phyloP scores from a whole-genome alignment of 2,113 vertebrate species.

The Arizona elegans region DNA sequence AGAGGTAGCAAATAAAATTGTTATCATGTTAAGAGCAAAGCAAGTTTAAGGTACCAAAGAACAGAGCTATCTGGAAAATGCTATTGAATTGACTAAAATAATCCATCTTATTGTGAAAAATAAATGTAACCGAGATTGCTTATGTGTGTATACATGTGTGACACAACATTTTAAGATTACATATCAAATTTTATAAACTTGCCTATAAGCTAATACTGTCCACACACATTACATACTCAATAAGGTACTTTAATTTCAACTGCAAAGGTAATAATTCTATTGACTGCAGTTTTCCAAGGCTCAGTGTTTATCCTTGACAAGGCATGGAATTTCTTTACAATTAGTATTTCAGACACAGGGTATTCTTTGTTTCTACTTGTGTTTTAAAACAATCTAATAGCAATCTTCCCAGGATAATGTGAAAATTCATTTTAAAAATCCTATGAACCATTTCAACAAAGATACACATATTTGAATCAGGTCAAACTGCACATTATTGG shows the following conservation, averaged over 20 bases:
- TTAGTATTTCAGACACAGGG: constrained; percentile 60
- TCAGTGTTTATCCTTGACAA: constrained; percentile 52
- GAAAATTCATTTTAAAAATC: constrained; percentile 63
- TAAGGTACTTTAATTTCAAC: constrained; percentile 44
- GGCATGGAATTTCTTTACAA: constrained; percentile 48
- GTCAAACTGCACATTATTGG: constrained; percentile 68
- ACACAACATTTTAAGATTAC: constrained; percentile 63
- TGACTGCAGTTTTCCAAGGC: constrained; percentile 68
- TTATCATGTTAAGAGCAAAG: constrained; percentile 43
- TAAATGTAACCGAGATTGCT: constrained; percentile 52
- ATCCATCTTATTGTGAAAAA: constrained; percentile 32
- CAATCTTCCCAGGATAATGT: constrained; percentile 60
- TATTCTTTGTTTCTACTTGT: not conserved
- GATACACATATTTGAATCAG: constrained; percentile 67
- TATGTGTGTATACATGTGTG: constrained; percentile 56
- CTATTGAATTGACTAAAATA: constrained; percentile 60
- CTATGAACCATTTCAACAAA: constrained; percentile 69
- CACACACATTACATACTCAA: constrained; percentile 55
- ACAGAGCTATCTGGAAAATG: constrained; percentile 56
- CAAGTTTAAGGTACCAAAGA: constrained; percentile 37
- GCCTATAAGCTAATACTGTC: constrained; percentile 54
- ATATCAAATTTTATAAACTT: constrained; percentile 61
- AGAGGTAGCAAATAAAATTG: constrained; percentile 22
- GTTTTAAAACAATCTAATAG: constrained; percentile 27
- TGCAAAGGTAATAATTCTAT: constrained; percentile 52